A percentile compares a stretch with the other conserved stretches of the same genome.
These are phyloP conservation scores for Mormyrus proboscirostris DNA, from an alignment of 2,797 vertebrate genomes.

Conservation along the genomic window DNA sequence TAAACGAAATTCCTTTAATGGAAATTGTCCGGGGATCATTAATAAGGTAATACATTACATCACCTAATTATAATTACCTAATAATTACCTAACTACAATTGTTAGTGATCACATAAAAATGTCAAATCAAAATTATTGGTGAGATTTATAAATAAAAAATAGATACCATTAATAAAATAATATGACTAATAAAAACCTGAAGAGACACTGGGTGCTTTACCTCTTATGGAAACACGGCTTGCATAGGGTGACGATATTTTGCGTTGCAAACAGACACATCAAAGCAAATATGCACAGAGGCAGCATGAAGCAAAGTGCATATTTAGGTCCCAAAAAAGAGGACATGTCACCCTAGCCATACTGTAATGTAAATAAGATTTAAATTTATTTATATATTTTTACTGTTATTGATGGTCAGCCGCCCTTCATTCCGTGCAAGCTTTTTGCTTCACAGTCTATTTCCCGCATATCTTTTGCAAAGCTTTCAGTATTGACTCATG, in stretches of 20 bases:
- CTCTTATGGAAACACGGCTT: not conserved
- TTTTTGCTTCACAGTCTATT: not conserved
- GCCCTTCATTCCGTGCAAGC: not conserved
- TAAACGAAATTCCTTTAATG: not conserved
- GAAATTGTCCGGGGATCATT: not conserved
- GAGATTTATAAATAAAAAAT: not conserved
- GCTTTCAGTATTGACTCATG: not conserved
- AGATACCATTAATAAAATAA: not conserved
- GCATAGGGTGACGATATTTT: not conserved
- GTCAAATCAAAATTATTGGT: not conserved
- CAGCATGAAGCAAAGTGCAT: not conserved
- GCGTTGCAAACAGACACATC: not conserved
- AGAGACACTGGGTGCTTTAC: not conserved
- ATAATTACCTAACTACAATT: not conserved
- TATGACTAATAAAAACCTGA: not conserved
- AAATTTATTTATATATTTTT: not conserved
- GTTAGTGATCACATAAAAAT: not conserved
- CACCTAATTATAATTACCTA: not conserved
- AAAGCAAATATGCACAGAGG: not conserved
- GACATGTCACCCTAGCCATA: not conserved
- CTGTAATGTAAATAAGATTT: not conserved
- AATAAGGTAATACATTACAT: not conserved
- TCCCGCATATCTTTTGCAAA: not conserved
- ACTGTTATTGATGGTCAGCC: not conserved
- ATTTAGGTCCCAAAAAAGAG: not conserved